phyloP scores from a whole-genome alignment of 2,797 vertebrate species.

The Odontamblyopus rebecca region DNA sequence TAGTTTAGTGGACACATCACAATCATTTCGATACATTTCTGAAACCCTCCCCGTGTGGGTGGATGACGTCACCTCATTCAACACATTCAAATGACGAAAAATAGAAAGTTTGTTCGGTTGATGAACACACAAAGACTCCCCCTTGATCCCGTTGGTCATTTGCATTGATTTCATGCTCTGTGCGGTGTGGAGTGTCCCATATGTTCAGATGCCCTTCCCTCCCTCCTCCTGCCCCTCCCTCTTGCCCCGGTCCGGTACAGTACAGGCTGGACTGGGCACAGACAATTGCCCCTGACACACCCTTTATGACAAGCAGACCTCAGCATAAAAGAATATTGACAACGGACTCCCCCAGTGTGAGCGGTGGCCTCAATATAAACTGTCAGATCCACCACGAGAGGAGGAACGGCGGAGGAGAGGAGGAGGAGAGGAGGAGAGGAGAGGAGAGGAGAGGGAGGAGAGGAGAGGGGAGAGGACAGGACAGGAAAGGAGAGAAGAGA shows the following conservation, averaged over 20 bases:
- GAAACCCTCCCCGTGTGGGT: neutral
- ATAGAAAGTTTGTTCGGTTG: neutral
- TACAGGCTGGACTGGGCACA: conserved; percentile 18
- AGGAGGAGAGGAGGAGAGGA: neutral
- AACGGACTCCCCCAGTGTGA: neutral
- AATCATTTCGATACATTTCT: neutral
- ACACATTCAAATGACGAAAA: neutral
- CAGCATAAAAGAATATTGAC: conserved; percentile 32
- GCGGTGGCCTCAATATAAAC: conserved; percentile 33
- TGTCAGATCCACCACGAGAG: conserved; percentile 50
- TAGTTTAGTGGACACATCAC: too few species aligned
- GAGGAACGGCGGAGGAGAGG: neutral
- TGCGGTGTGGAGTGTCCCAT: neutral
- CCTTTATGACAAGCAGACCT: conserved; percentile 4
- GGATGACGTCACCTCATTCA: neutral
- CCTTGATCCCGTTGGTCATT: neutral
- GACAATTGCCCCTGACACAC: conserved; percentile 13
- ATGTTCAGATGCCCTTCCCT: neutral
- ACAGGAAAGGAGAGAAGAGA: too few species aligned
- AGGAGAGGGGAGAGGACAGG: neutral
- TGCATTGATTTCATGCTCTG: conserved; percentile 2
- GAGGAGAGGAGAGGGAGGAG: neutral
- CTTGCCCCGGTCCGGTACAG: neutral
- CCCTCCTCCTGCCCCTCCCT: neutral
- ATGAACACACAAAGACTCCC: neutral